phyloP scores from a whole-genome alignment of 2,797 vertebrate genomes.

The Leucoraja ocellata region DNA sequence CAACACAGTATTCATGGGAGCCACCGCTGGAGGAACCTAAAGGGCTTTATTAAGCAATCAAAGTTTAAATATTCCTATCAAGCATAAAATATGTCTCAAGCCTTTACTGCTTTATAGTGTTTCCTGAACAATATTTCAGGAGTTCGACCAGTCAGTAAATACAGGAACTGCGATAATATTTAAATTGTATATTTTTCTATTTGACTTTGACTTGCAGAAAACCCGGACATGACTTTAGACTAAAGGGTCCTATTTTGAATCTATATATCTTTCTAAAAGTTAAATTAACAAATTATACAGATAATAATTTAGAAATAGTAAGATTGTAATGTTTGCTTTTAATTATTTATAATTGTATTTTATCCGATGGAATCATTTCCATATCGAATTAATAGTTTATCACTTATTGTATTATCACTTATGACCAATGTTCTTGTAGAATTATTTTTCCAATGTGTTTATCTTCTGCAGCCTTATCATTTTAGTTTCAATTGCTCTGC shows the following conservation, averaged over 20 bases:
- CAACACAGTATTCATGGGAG: slow-evolving; percentile 94
- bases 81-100: background rate
- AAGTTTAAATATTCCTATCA: background rate
- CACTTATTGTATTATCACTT: slow-evolving; percentile 43
- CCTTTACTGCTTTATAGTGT: no score
- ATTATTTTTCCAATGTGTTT: slow-evolving; percentile 65
- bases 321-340: slow-evolving; percentile 37
- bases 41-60: background rate
- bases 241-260: background rate
- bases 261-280: background rate
- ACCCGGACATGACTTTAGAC: background rate
- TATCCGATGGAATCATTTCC: slow-evolving; percentile 57
- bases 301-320: slow-evolving; percentile 3
- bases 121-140: slow-evolving; percentile 20
- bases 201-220: background rate
- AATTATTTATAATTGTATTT: slow-evolving; percentile 49
- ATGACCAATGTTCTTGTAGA: slow-evolving; percentile 54
- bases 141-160: background rate
- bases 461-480: slow-evolving; percentile 47
- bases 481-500: background rate
- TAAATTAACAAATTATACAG: background rate
- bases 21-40: slow-evolving; percentile 73
- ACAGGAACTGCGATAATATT: background rate
- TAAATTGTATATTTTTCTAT: background rate
- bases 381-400: slow-evolving; percentile 47